Conservation (phyloP, 2,113 vertebrate species). For the Regulus satrapa region DNA sequence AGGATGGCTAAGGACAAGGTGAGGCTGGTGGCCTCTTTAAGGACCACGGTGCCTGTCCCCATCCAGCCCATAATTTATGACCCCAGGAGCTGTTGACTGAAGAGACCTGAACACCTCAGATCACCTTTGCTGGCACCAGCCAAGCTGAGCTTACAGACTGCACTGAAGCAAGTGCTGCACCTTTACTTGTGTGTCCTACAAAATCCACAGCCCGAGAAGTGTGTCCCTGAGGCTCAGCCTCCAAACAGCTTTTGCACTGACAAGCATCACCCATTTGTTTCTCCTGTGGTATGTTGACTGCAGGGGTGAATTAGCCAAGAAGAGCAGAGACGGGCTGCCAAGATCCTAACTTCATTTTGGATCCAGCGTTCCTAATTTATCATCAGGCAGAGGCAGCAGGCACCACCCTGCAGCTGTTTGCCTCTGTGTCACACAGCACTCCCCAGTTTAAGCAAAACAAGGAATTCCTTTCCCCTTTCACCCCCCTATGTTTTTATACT, state of each 20-base stretch:
- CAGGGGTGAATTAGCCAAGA: neutral
- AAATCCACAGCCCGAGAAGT: accelerated
- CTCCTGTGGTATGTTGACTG: neutral
- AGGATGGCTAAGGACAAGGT: neutral
- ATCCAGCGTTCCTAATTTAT: neutral
- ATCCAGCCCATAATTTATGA: too few relatives aligned
- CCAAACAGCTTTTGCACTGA: neutral
- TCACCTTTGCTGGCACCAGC: neutral
- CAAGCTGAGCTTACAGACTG: neutral
- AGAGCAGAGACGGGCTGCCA: neutral
- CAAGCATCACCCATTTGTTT: neutral
- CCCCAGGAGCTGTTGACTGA: neutral
- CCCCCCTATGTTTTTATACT: neutral
- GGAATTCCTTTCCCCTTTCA: neutral
- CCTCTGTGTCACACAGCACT: neutral
- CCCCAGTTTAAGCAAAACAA: neutral
- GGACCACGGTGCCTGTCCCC: neutral
- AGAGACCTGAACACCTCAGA: neutral
- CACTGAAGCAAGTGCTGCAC: neutral
- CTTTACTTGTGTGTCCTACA: neutral
- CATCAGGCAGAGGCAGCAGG: neutral
- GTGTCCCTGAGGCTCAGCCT: neutral
- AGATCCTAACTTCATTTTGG: neutral
- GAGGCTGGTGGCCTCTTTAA: neutral
- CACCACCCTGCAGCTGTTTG: neutral